These are phyloP conservation scores for Drosophila ficusphila DNA, from an alignment of 1,140 invertebrate genomes.

Conservation along the genomic window DNA sequence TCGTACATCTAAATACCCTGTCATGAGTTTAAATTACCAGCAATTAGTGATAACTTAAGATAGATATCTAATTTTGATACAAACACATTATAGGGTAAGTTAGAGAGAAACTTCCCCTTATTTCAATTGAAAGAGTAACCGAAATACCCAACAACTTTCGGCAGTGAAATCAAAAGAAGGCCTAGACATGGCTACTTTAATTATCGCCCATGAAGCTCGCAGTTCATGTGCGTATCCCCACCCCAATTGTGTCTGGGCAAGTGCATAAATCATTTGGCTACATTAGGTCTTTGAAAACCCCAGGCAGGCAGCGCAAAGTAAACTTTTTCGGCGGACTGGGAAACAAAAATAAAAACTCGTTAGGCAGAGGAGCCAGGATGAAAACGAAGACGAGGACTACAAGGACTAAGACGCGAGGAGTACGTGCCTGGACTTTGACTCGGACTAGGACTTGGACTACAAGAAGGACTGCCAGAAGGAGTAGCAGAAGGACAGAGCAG, in stretches of 20 bases:
- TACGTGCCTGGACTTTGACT: constrained; percentile 66
- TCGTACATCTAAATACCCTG: constrained; percentile 3
- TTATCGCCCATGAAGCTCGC: constrained; percentile 57
- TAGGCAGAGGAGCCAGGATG: constrained; percentile 37
- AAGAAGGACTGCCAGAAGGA: constrained; percentile 15
- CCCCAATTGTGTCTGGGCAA: constrained; percentile 2
- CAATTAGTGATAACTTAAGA: too few relatives aligned
- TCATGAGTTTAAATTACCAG: neutral
- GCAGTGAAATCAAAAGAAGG: constrained; percentile 6
- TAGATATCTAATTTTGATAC: too few relatives aligned
- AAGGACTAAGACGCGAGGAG: constrained; percentile 4
- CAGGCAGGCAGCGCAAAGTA: constrained; percentile 15
- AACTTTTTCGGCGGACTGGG: constrained; percentile 55
- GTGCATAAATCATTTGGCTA: constrained; percentile 75
- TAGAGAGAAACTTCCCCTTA: neutral
- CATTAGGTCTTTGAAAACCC: constrained; percentile 43
- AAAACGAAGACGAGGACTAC: constrained; percentile 11
- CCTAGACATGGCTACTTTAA: constrained; percentile 64
- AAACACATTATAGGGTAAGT: too few relatives aligned
- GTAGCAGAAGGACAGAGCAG: constrained; percentile 26
- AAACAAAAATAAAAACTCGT: constrained; percentile 81
- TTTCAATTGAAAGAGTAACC: neutral
- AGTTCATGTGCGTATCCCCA: constrained; percentile 29
- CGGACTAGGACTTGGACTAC: constrained; percentile 10
- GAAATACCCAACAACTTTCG: neutral